A percentile compares a stretch with the other conserved stretches of the same genome.
phyloP scores from a whole-genome alignment of 2,113 vertebrate species.

The Mastomys coucha region DNA sequence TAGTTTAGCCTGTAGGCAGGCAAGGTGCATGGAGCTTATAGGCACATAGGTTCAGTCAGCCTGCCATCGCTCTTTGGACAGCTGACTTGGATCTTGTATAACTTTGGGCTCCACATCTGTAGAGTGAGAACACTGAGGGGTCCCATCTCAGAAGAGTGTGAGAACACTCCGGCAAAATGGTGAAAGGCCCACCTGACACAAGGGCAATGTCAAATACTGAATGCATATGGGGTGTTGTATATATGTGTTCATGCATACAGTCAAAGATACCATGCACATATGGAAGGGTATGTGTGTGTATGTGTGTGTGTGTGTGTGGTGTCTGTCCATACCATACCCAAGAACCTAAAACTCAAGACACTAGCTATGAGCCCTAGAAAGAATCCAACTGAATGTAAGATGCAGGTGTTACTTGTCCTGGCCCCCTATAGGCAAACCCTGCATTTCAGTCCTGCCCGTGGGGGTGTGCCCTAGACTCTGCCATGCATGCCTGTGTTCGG shows the following conservation, averaged over 20 bases:
- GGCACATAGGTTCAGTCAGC: not conserved
- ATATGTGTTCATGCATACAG: not conserved
- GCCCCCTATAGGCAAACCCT: accelerated
- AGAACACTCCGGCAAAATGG: not conserved
- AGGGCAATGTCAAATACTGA: not conserved
- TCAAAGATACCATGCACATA: not conserved
- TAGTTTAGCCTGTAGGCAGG: not conserved
- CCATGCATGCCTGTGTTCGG: accelerated
- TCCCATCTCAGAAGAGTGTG: not conserved
- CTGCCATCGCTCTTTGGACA: not conserved
- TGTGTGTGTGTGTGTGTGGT: not conserved
- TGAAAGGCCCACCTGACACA: not conserved
- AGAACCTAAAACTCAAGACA: not conserved
- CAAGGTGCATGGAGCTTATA: not conserved
- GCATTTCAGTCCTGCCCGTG: accelerated
- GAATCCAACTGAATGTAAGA: no score
- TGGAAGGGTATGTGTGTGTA: not conserved
- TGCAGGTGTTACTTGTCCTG: not conserved
- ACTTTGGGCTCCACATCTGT: not conserved
- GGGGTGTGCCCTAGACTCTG: accelerated
- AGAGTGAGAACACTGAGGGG: not conserved
- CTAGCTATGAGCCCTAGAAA: not conserved
- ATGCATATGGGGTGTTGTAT: not conserved
- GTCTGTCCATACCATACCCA: no score
- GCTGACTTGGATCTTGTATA: not conserved